Evolutionary conservation across 1,140 invertebrate genomes (phyloP), one percentile per base, ranked within the genome.

Genomic region (Paracyclopina nana): DNA sequence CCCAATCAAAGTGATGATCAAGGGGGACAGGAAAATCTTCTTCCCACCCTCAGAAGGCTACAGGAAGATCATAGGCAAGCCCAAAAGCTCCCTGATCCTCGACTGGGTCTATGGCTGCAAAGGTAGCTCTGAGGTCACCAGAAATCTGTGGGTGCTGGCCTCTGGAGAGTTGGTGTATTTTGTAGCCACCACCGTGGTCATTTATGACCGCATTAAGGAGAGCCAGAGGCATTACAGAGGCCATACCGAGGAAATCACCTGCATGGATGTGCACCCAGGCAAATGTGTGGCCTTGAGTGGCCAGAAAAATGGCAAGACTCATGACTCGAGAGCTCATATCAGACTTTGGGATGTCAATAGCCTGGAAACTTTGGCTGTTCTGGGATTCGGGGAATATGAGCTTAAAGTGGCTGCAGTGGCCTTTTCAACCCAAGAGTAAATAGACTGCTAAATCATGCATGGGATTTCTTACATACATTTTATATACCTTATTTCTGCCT

Each of bases 51-150:
- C 81, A 22, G 77, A 82, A 56, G 73, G 82, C 59, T 72, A 81
- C 5, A 75, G 78, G 5, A 73, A 79, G 20, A 80, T 85, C 59
- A 82, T 82, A 60, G 70, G 77, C 11, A 80, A 80, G 0, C 86
- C 87, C 4, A 79, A 83, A 11, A 82, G 85, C 63, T 81, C 82
- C 60, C 67, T 91, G 31, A 74, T 81, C 56, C 69, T 94, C 0
- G 82, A 88, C 59, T 92, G 87, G 87, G 86, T 92, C 76, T 85
- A 82, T 76, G 90, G 90, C 0, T 95, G 94, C 62, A 72, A 87
- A 50, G 88, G 88, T 0, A n/a, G n/a, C n/a, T 76, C 78, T 9
- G 86, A 92, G 65, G 79, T 80, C 0, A 70, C 79, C 9, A 75
- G 76, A 57, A 94, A 94, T 66, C 66, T 95, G 12, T 87, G 84